phyloP scores from a whole-genome alignment of 2,113 vertebrate species.

The Pterocles orientalis region DNA sequence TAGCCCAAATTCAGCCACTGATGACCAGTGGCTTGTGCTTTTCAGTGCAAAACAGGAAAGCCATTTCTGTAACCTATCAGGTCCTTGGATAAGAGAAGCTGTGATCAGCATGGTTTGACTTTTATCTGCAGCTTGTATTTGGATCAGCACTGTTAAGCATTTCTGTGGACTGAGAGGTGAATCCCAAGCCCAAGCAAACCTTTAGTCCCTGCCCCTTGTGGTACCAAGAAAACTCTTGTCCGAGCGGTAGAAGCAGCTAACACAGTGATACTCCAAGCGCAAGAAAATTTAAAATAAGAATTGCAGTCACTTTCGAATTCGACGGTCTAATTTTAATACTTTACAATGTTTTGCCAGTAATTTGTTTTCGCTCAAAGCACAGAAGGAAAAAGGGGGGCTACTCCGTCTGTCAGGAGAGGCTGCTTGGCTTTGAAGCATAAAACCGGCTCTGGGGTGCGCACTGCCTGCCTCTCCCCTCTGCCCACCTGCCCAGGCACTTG shows the following conservation, averaged over 20 bases:
- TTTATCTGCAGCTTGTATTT: neutral
- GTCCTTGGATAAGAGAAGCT: neutral
- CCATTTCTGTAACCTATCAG: rapidly evolving
- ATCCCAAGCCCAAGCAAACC: neutral
- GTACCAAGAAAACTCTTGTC: neutral
- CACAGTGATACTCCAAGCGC: neutral
- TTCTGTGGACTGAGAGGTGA: neutral
- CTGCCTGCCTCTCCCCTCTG: neutral
- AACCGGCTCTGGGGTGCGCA: neutral
- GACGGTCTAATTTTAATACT: neutral
- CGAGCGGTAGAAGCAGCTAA: neutral
- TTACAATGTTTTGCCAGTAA: neutral
- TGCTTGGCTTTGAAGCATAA: neutral
- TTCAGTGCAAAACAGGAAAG: neutral
- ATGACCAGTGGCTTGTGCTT: neutral
- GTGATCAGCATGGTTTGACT: neutral
- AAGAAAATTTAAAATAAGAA: no score
- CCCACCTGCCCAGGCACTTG: neutral
- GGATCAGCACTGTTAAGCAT: no score
- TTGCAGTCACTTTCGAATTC: neutral
- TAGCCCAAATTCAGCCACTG: neutral
- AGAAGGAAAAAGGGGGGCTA: neutral
- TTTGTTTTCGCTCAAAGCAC: neutral
- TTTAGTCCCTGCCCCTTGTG: neutral
- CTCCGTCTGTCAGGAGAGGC: neutral